Percentiles rank a stretch among this genome's conserved stretches.
Evolutionary conservation across 64 coral and sea anemone genomes (phyloP).

Genomic region (Pocillopora damicornis): DNA sequence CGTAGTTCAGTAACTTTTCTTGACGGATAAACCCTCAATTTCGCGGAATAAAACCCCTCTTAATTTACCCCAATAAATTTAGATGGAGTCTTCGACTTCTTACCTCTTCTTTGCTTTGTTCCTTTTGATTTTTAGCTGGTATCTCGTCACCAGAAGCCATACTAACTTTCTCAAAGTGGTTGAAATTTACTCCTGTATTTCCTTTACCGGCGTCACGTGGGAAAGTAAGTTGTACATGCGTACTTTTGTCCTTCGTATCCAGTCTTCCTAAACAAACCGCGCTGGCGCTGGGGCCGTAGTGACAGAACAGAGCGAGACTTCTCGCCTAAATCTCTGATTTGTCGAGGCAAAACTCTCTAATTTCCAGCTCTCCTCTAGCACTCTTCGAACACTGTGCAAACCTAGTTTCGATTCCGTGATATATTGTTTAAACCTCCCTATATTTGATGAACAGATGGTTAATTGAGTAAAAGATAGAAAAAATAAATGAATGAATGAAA

Average conservation of each 20-base stretch:
- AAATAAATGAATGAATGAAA: no score
- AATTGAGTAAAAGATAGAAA: no score
- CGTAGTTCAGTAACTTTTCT: not conserved
- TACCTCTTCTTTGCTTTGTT: slow-evolving; percentile 59
- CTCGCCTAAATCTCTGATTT: not conserved
- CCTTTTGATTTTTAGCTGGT: slow-evolving; percentile 64
- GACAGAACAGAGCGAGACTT: no score
- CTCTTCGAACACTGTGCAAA: no score
- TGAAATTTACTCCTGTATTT: slow-evolving; percentile 11
- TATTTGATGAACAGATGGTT: no score
- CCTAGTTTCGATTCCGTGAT: no score
- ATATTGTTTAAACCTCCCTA: no score
- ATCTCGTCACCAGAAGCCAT: slow-evolving; percentile 90
- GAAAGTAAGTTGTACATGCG: slow-evolving; percentile 40
- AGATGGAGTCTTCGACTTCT: not conserved
- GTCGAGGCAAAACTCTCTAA: no score
- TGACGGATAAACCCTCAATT: not conserved
- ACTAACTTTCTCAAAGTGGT: slow-evolving; percentile 28
- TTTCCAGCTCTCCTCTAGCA: no score
- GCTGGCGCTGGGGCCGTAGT: no score
- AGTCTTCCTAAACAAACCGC: not conserved
- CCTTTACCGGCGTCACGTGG: slow-evolving; percentile 71
- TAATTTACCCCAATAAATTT: slow-evolving; percentile 24
- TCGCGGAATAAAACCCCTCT: not conserved
- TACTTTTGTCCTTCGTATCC: slow-evolving; percentile 3